Evolutionary conservation across 2,113 vertebrate species (phyloP), one percentile per base, ranked within the genome.

Genomic region (Dendrocopos noguchii): DNA sequence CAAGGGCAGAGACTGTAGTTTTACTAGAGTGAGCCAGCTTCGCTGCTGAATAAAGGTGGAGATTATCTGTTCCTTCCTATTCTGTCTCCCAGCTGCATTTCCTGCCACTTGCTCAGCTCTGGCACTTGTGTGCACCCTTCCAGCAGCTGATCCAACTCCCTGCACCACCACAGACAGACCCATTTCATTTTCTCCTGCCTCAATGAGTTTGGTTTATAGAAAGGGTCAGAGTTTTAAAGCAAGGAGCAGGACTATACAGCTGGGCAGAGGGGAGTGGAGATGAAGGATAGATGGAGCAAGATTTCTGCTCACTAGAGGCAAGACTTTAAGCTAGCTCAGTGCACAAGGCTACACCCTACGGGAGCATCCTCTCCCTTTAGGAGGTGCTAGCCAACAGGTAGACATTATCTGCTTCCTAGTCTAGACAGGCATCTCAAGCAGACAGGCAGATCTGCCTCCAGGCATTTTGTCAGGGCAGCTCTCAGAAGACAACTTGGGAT

Each of bases 391-490:
- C 61, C 27, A 66, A 91, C 90, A 80, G 71, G 83, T 84, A 80
- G 47, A 83, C 85, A 90, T 95, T 94, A 95, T 76, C 85, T 24
- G 94, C 94, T 95, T 90, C 93, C 80, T 34, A 65, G 95, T 95
- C 95, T 96, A 95, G 95, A 95, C 92, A 82, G 90, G 72, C 42
- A 12, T 90, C 94, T 94, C 87, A 83, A 91, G 82, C 75, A 93
- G 93, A 87, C 81, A 31, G 6, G 47, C 34, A 59, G 76, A 91
- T 88, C 95, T 84, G 85, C 93, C 95, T 95, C 67, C 90, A 80
- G 93, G 90, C 95, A 28, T 72, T 93, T 90, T 83, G 65, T 94
- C 92, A 86, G 53, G 61, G 44, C 83, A 91, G 80, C 64, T 52
- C 72, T 94, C 64, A 87, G 71, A 88, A 91, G 95, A 91, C 90